Conservation (phyloP, 2,888 invertebrate species). For the Drosophila macrospina region DNA sequence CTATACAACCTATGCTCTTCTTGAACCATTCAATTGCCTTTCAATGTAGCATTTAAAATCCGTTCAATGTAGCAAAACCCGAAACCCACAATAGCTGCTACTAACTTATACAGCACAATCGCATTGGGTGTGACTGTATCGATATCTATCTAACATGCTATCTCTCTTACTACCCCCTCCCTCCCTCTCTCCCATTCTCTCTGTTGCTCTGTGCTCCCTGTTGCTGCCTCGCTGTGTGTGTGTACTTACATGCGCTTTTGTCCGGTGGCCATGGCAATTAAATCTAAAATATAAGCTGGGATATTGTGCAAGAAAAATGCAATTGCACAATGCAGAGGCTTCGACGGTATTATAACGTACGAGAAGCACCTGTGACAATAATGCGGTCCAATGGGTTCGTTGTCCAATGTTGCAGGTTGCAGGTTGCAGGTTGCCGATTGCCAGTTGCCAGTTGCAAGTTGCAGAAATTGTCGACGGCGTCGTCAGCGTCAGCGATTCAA, state of each 20-base stretch:
- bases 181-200: neutral
- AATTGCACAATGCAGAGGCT: slow-evolving; percentile 84
- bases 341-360: slow-evolving; percentile 85
- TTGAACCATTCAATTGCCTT: slow-evolving; percentile 65
- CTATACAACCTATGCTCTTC: slow-evolving; percentile 4
- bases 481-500: slow-evolving; percentile 14
- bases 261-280: slow-evolving; percentile 85
- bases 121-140: slow-evolving; percentile 26
- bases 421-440: no score
- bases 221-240: slow-evolving; percentile 9
- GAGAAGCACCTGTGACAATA: slow-evolving; percentile 85
- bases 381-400: slow-evolving; percentile 67
- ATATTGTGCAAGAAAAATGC: slow-evolving; percentile 85
- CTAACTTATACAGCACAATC: slow-evolving; percentile 55
- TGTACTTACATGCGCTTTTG: slow-evolving; percentile 85
- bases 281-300: slow-evolving; percentile 85
- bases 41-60: slow-evolving; percentile 74
- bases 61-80: slow-evolving; percentile 59
- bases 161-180: neutral
- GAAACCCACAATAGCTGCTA: slow-evolving; percentile 56
- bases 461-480: slow-evolving; percentile 4
- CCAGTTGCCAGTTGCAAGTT: slow-evolving; percentile 18
- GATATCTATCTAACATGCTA: neutral
- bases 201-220: no score
- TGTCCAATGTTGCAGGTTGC: slow-evolving; percentile 26